A percentile compares a stretch with the other conserved stretches of the same genome.
phyloP scores from a whole-genome alignment of 1,140 invertebrate genomes.

The Macrobrachium rosenbergii region DNA sequence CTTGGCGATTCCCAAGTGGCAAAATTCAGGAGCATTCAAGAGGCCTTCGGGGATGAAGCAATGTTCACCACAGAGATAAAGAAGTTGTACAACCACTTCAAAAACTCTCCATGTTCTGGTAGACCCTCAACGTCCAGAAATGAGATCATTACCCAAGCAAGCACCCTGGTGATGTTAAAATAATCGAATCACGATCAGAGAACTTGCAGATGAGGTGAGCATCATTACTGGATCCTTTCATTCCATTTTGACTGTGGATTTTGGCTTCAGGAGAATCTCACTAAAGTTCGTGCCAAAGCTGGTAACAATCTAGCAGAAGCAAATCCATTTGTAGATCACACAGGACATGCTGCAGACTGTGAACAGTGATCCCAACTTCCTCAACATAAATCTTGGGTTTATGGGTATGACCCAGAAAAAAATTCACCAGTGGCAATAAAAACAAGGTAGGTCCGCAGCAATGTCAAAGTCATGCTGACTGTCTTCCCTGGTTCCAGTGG shows the following conservation, averaged over 20 bases:
- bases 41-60: no score
- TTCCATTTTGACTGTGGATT: constrained; percentile 38
- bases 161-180: not conserved
- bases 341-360: constrained; percentile 33
- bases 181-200: no score
- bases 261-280: not conserved
- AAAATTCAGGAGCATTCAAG: constrained; percentile 66
- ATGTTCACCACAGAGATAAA: no score
- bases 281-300: constrained; percentile 40
- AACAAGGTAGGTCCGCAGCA: not conserved
- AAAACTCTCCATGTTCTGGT: constrained; percentile 64
- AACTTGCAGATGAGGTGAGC: not conserved
- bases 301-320: constrained; percentile 1
- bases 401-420: not conserved
- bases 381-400: constrained; percentile 3
- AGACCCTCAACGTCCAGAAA: constrained; percentile 54
- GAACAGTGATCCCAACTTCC: constrained; percentile 10
- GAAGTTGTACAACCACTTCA: constrained; percentile 66
- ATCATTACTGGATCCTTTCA: not conserved
- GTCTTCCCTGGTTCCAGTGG: not conserved
- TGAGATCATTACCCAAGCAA: constrained; percentile 65
- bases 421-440: not conserved
- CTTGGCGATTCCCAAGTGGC: constrained; percentile 60
- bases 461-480: not conserved
- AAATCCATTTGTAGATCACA: no score